Evolutionary conservation across 2,113 vertebrate species (phyloP).

Genomic region (Chlamydotis undulata): DNA sequence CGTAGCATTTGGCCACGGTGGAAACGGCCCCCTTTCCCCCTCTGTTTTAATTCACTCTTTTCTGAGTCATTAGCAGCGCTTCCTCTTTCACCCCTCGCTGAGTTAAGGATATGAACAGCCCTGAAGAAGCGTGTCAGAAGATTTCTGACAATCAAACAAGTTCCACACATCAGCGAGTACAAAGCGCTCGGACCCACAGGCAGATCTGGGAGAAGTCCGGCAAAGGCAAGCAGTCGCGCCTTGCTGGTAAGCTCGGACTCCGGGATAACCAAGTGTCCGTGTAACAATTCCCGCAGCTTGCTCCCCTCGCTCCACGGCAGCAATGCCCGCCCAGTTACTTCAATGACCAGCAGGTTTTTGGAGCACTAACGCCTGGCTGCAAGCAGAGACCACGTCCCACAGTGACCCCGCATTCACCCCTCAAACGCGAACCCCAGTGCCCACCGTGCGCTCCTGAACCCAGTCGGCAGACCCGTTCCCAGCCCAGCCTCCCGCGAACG

Average conservation of each 20-base stretch:
- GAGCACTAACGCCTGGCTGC: background rate
- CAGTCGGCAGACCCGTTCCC: background rate
- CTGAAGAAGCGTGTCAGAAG: background rate
- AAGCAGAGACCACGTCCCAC: background rate
- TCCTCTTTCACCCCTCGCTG: background rate
- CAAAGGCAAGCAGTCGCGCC: background rate
- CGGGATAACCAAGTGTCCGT: no score
- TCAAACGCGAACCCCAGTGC: background rate
- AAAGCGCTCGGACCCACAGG: background rate
- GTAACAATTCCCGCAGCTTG: background rate
- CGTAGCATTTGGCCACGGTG: rapidly evolving
- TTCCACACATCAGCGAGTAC: background rate
- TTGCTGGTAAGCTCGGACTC: background rate
- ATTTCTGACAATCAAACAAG: background rate
- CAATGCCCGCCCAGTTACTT: background rate
- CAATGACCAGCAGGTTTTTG: background rate
- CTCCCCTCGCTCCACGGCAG: rapidly evolving
- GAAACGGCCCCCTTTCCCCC: rapidly evolving
- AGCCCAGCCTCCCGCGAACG: rapidly evolving
- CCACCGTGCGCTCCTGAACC: background rate
- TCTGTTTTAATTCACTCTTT: background rate
- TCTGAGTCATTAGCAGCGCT: background rate
- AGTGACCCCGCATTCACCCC: rapidly evolving
- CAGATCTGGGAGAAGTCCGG: background rate
- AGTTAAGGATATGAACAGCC: background rate